Evolutionary conservation across 2,888 invertebrate species (phyloP), one percentile per base, ranked within the genome.

Genomic region (Cremastinae sp.): DNA sequence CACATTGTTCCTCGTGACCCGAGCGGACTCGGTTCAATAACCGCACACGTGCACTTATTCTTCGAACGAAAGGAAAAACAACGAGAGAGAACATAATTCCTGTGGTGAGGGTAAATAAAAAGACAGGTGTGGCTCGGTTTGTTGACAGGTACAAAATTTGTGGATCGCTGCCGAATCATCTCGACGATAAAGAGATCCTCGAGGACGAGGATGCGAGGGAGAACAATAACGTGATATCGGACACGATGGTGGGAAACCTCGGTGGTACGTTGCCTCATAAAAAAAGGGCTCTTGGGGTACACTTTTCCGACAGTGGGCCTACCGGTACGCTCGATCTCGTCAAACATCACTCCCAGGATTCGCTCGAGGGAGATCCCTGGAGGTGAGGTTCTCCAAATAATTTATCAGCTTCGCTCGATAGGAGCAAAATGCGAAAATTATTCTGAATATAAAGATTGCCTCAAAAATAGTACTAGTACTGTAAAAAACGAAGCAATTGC

Each of bases 101-200:
- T 9, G n/a, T n/a, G 41, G 12, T 2, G 12, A 51, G 20, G 3
- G 16, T 12, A 10, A 10, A 47, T 41, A 49, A 38, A 10, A 28
- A 38, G 47, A 36, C 36, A 34, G n/a, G 5, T 62, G 51, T 22
- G 45, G 20, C 12, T 4, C 28, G 36, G 3, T 41, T 56, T n/a
- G 18, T 59, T 62, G 69, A 61, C 80, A 87, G 90, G 80, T 90
- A 90, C 82, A 91, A 90, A 84, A 89, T 91, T 77, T 92, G 92
- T 84, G 92, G 92, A 75, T 94, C 94, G 45, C 87, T 94, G 81
- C 94, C 94, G 8, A 94, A 94, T 90, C 94, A 94, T 85, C 90
- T 94, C 84, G 94, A 93, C 59, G 92, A 92, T 86, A 90, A 93
- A 81, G 92, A 93, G 81, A 86, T 91, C 12, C 68, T 85, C 66